Conservation (phyloP, 2,888 invertebrate species). For the Margaritifera margaritifera region DNA sequence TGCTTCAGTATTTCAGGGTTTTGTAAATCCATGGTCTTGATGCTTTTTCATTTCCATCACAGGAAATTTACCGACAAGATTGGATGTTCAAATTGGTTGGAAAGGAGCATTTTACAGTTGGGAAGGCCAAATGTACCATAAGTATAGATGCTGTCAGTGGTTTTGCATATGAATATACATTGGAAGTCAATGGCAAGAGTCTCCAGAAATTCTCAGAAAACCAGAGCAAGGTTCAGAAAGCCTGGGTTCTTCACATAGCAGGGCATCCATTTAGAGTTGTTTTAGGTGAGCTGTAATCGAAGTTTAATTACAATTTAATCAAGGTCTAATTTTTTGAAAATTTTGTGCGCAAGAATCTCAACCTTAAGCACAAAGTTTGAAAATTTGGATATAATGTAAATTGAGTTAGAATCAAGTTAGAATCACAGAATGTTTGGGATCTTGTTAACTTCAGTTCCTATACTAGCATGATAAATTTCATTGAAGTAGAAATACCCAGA, state of each 20-base stretch:
- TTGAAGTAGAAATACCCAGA: no score
- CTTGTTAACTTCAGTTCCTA: no score
- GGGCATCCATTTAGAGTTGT: constrained; percentile 78
- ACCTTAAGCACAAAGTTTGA: no score
- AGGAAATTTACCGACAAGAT: constrained; percentile 84
- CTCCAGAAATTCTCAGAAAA: constrained; percentile 86
- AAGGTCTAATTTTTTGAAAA: no score
- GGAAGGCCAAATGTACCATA: constrained; percentile 76
- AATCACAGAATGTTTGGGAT: no score
- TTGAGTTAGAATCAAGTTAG: no score
- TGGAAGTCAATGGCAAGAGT: constrained; percentile 87
- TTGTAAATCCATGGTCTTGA: background rate
- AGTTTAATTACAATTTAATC: no score
- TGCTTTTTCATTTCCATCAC: constrained; percentile 35
- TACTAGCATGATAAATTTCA: no score
- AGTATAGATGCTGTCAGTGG: constrained; percentile 78
- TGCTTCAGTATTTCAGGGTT: no score
- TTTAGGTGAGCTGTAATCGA: constrained; percentile 79
- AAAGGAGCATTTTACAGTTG: constrained; percentile 84
- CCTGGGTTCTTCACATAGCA: constrained; percentile 80
- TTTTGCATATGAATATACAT: constrained; percentile 86
- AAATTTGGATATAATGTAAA: no score
- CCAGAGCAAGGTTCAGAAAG: constrained; percentile 83
- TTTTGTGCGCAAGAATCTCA: no score
- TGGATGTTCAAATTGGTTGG: constrained; percentile 96